Percentiles rank a stretch among this genome's conserved stretches.
These are phyloP conservation scores for Alviniconcha marisindica DNA, from an alignment of 1,140 invertebrate species.

Conservation along the genomic window DNA sequence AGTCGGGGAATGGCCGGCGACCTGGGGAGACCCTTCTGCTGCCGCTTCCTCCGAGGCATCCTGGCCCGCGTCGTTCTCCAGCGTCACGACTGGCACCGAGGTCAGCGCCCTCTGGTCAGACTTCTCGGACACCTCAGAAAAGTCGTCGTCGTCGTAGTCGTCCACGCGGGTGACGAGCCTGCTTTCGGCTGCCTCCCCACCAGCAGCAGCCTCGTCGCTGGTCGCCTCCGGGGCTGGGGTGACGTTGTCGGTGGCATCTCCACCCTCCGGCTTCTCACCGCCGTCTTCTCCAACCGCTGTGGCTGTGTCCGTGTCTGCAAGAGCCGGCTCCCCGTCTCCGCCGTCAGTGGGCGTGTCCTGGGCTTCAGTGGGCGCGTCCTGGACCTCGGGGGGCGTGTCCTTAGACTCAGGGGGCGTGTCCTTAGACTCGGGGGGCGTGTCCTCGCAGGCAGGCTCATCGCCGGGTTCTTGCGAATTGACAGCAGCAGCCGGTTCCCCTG, in stretches of 20 bases:
- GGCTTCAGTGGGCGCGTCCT: slow-evolving; percentile 4
- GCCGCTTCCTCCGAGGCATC: neutral
- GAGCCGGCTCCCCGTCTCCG: neutral
- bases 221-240: neutral
- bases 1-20: neutral
- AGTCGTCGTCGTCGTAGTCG: neutral
- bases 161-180: neutral
- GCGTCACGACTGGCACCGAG: neutral
- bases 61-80: neutral
- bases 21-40: no score
- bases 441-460: neutral
- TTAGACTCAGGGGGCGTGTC: neutral
- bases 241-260: neutral
- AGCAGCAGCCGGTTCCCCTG: neutral
- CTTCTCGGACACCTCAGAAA: neutral
- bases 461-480: neutral
- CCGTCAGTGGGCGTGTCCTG: neutral
- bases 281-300: neutral
- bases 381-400: neutral
- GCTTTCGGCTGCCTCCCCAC: neutral
- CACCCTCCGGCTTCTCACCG: neutral
- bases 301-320: neutral
- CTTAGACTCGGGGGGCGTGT: neutral
- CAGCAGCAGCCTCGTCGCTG: no score
- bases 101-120: neutral